Percentiles rank a stretch among this genome's conserved stretches.
Conservation (phyloP, 2,113 vertebrate species). For the Lophotis ruficrista region DNA sequence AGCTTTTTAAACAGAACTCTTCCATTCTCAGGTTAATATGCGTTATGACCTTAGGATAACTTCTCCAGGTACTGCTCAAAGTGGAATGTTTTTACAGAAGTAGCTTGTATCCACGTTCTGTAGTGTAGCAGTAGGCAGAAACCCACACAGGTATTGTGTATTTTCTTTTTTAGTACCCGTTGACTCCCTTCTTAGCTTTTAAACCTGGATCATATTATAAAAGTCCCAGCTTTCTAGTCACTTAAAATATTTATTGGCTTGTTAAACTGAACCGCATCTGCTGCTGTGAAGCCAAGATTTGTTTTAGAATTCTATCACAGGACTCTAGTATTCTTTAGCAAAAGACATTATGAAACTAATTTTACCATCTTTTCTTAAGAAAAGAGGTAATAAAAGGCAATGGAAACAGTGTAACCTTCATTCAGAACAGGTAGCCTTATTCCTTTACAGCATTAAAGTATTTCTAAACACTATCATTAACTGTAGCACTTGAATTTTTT, state of each 20-base stretch:
- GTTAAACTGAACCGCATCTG: constrained; percentile 18
- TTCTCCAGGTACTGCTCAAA: background rate
- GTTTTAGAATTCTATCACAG: background rate
- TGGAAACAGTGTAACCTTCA: background rate
- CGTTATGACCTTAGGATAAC: background rate
- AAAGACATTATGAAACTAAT: background rate
- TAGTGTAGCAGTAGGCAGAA: background rate
- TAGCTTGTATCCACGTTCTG: background rate
- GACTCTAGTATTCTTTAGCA: background rate
- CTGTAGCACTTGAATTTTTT: background rate
- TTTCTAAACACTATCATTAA: background rate
- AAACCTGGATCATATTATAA: background rate
- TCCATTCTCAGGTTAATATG: accelerated
- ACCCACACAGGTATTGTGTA: no score
- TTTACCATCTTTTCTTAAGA: background rate
- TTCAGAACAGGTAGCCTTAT: background rate
- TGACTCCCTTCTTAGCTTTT: background rate
- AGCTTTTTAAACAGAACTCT: background rate
- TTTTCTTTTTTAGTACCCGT: background rate
- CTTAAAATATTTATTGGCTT: constrained; percentile 20
- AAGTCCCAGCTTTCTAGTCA: background rate
- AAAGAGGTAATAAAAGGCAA: background rate
- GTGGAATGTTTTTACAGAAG: background rate
- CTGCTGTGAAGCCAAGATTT: background rate
- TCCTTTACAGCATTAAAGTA: background rate